These are phyloP conservation scores for Coregonus suidteri DNA, from an alignment of 2,797 vertebrate species.

Conservation along the genomic window DNA sequence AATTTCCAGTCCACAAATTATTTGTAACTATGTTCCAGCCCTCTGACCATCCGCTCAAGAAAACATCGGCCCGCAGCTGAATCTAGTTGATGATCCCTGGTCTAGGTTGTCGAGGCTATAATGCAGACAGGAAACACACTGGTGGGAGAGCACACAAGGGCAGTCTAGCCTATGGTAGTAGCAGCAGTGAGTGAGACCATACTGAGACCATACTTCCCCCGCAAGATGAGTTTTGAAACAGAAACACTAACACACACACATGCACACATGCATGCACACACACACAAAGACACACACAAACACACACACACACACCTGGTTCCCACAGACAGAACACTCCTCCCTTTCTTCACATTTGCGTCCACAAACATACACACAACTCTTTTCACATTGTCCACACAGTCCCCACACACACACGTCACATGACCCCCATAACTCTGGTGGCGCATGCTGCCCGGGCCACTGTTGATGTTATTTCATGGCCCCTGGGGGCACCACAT, in stretches of 20 bases:
- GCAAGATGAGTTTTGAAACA: neutral
- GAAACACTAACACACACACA: neutral
- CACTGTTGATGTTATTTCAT: slow-evolving; percentile 81
- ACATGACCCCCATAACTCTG: slow-evolving; percentile 25
- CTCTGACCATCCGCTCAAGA: too few species aligned
- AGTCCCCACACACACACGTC: slow-evolving; percentile 11
- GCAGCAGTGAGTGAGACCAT: neutral
- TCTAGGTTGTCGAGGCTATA: neutral
- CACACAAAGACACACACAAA: neutral
- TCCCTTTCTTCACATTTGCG: too few species aligned
- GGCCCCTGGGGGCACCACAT: slow-evolving; percentile 66
- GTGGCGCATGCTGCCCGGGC: slow-evolving; percentile 59
- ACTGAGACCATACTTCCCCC: neutral
- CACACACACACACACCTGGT: neutral
- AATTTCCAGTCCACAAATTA: too few species aligned
- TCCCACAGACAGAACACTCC: neutral
- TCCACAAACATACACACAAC: neutral
- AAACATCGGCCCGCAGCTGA: too few species aligned
- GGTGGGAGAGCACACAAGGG: slow-evolving; percentile 7
- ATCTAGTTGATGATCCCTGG: too few species aligned
- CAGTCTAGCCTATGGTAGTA: slow-evolving; percentile 11
- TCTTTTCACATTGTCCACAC: slow-evolving; percentile 22
- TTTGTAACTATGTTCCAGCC: too few species aligned
- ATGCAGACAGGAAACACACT: neutral
- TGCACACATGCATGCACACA: neutral